Percentiles rank a stretch among this genome's conserved stretches.
phyloP scores from a whole-genome alignment of 2,113 vertebrate species.

The Pyrgilauda ruficollis region DNA sequence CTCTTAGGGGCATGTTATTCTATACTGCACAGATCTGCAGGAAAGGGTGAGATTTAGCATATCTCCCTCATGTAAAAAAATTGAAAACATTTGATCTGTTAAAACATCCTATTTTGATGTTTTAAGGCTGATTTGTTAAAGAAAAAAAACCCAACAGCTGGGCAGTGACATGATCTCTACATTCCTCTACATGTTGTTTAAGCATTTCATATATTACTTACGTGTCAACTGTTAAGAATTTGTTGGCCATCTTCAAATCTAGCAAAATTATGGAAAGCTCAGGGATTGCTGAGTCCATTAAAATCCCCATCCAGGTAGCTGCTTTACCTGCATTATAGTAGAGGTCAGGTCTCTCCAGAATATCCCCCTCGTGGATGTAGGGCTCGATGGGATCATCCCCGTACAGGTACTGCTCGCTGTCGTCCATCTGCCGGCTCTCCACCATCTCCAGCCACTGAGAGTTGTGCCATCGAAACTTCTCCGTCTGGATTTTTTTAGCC shows the following conservation, averaged over 20 bases:
- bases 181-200: not conserved
- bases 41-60: not conserved
- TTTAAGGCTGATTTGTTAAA: not conserved
- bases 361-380: conserved; percentile 82
- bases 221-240: not conserved
- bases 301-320: not conserved
- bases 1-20: not conserved
- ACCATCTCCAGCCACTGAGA: conserved; percentile 97
- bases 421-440: conserved; percentile 86
- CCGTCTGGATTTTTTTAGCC: conserved; percentile 89
- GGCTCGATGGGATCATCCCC: conserved; percentile 81
- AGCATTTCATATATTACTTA: not conserved
- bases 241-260: not conserved
- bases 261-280: not conserved
- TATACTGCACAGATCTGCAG: not conserved
- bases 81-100: not conserved
- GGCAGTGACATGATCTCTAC: not conserved
- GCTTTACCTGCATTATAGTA: conserved; percentile 86
- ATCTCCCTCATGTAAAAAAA: not conserved
- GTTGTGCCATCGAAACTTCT: conserved; percentile 93
- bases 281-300: not conserved
- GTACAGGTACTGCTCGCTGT: conserved; percentile 82
- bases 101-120: not conserved
- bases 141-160: not conserved
- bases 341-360: conserved; percentile 87